Evolutionary conservation across 2,888 invertebrate genomes (phyloP).

Genomic region (Lapara coniferarum): DNA sequence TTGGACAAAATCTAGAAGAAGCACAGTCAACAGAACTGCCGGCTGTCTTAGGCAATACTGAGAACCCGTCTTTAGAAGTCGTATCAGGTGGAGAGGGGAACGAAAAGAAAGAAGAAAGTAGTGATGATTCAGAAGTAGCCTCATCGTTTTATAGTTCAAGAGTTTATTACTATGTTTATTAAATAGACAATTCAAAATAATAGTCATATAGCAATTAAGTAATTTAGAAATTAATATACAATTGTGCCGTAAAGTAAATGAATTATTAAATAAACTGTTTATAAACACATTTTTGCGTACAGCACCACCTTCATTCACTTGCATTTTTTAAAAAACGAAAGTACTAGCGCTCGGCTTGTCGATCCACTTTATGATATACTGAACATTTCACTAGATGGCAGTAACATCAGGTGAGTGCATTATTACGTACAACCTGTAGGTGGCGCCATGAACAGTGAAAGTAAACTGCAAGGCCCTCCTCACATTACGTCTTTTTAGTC

Average conservation of each 20-base stretch:
- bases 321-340: conserved; percentile 1
- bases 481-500: too few relatives aligned
- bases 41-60: background rate
- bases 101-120: conserved; percentile 43
- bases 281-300: conserved; percentile 31
- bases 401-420: background rate
- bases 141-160: conserved; percentile 73
- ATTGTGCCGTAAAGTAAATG: conserved; percentile 37
- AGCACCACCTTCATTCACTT: conserved; percentile 38
- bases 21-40: background rate
- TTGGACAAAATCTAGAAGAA: background rate
- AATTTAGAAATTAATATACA: conserved; percentile 32
- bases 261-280: conserved; percentile 30
- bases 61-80: background rate
- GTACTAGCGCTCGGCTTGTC: background rate
- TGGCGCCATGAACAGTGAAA: conserved; percentile 6
- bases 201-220: conserved; percentile 26
- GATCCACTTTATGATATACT: conserved; percentile 6
- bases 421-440: background rate
- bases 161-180: conserved; percentile 67
- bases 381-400: conserved; percentile 35
- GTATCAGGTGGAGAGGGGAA: conserved; percentile 33
- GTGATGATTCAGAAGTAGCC: conserved; percentile 67
- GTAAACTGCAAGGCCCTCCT: background rate
- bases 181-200: conserved; percentile 27